These are phyloP conservation scores for Camponotus vicinus DNA, from an alignment of 1,140 invertebrate genomes.

Conservation along the genomic window DNA sequence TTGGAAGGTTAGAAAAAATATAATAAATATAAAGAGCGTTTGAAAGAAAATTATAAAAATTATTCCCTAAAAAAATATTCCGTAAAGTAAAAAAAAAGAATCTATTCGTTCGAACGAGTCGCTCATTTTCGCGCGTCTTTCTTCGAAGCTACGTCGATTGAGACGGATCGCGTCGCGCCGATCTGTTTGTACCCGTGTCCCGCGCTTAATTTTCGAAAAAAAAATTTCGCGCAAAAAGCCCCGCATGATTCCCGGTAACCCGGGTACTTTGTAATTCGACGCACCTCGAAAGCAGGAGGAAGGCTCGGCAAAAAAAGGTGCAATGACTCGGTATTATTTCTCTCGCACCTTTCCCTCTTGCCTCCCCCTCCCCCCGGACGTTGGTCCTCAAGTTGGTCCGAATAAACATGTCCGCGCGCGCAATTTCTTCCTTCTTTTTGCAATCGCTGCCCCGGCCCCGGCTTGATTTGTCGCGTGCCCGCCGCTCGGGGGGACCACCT, in stretches of 20 bases:
- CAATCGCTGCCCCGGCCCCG: constrained; percentile 65
- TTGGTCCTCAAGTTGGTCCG: constrained; percentile 20
- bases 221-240: constrained; percentile 13
- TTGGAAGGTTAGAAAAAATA: neutral
- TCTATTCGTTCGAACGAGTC: neutral
- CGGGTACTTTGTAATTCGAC: constrained; percentile 36
- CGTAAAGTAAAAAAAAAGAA: neutral
- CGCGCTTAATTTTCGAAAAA: constrained; percentile 11
- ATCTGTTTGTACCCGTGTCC: constrained; percentile 10
- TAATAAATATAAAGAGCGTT: neutral
- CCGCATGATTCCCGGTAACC: constrained; percentile 1
- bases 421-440: constrained; percentile 61
- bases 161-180: constrained; percentile 16
- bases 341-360: constrained; percentile 43
- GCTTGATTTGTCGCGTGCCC: constrained; percentile 84
- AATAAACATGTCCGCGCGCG: constrained; percentile 61
- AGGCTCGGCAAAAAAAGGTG: neutral
- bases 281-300: constrained; percentile 29
- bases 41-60: neutral
- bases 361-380: neutral
- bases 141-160: constrained; percentile 30
- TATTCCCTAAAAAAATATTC: neutral
- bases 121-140: neutral
- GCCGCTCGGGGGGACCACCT: constrained; percentile 74
- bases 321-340: constrained; percentile 59